Evolutionary conservation across 1,140 invertebrate species (phyloP).

Genomic region (Anastrepha obliqua): DNA sequence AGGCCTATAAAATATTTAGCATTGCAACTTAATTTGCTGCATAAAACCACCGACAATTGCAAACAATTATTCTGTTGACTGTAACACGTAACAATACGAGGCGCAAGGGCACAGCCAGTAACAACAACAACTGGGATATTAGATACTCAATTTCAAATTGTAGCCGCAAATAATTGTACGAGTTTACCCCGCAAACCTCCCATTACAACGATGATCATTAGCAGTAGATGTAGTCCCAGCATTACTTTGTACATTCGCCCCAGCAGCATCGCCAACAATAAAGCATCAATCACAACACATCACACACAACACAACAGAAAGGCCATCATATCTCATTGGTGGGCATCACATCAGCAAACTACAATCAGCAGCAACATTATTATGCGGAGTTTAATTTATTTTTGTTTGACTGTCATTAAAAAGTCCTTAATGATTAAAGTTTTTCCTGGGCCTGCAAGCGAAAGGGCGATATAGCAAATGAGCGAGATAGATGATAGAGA

Average conservation of each 20-base stretch:
- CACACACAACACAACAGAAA: neutral
- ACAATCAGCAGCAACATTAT: conserved; percentile 4
- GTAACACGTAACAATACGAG: neutral
- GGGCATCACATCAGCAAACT: conserved; percentile 5
- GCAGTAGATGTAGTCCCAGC: too few relatives aligned
- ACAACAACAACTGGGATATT: neutral
- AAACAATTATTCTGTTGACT: conserved; percentile 12
- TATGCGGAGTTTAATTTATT: neutral
- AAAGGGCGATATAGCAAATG: too few relatives aligned
- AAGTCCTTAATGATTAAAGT: conserved; percentile 41
- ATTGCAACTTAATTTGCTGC: conserved; percentile 19
- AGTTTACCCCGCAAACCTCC: neutral
- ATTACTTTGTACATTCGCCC: too few relatives aligned
- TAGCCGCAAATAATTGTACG: neutral
- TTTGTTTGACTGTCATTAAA: conserved; percentile 42
- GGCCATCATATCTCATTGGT: neutral
- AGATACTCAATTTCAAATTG: neutral
- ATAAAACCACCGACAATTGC: conserved; percentile 21
- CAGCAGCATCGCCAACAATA: neutral
- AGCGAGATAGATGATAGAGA: too few relatives aligned
- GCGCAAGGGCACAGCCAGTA: neutral
- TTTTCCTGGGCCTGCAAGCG: neutral
- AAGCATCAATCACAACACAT: neutral
- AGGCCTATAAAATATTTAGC: conserved; percentile 10
- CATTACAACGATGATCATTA: too few relatives aligned